Conservation (phyloP, 2,113 vertebrate species). For the Oryzias javanicus region DNA sequence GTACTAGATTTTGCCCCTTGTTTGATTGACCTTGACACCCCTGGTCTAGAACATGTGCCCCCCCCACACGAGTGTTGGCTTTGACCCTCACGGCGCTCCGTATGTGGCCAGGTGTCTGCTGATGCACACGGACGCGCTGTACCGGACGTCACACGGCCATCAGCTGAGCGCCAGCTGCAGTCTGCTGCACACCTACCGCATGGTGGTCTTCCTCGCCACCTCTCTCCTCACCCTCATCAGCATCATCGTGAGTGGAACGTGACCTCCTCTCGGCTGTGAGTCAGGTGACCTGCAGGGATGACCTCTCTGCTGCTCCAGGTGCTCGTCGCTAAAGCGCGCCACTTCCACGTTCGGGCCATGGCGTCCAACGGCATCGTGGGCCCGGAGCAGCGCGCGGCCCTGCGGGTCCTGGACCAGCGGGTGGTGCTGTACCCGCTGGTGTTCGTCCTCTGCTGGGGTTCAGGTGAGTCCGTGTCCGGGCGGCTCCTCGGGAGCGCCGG, state of each 20-base stretch:
- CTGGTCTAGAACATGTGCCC: too few species aligned
- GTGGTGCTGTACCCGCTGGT: conserved; percentile 82
- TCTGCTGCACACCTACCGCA: conserved; percentile 73
- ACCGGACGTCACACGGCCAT: conserved; percentile 22
- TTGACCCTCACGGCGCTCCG: not conserved
- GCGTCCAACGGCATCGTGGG: conserved; percentile 82
- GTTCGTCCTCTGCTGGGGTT: conserved; percentile 87
- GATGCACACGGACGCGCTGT: conserved; percentile 76
- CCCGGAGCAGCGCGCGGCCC: conserved; percentile 81
- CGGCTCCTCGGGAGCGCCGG: not conserved
- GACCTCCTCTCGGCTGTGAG: too few species aligned
- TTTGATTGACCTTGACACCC: too few species aligned
- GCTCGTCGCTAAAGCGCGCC: conserved; percentile 77
- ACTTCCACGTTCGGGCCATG: conserved; percentile 79
- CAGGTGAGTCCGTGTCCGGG: conserved; percentile 72
- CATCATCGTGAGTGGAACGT: conserved; percentile 77
- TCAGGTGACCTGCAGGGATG: too few species aligned
- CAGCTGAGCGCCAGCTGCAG: conserved; percentile 65
- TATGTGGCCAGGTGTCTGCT: conserved; percentile 79
- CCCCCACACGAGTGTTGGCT: too few species aligned
- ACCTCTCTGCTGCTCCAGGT: conserved; percentile 63
- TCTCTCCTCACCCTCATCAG: conserved; percentile 81
- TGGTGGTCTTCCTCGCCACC: conserved; percentile 77
- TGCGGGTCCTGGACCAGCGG: conserved; percentile 78
- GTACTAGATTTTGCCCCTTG: too few species aligned